Evolutionary conservation across 1,140 invertebrate genomes (phyloP).

Genomic region (Cotesia glomerata): DNA sequence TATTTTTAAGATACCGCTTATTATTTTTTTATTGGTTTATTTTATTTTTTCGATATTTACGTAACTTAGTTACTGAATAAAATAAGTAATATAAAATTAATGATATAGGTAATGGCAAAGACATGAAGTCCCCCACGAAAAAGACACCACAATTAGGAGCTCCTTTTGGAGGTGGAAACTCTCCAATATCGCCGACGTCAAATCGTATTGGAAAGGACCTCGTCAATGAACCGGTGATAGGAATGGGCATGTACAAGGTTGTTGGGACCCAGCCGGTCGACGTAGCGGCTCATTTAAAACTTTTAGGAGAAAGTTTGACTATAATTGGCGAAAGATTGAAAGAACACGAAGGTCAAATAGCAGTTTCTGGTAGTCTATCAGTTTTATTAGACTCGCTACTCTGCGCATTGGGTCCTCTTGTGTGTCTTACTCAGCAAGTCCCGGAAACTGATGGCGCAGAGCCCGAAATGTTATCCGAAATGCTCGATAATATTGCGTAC

Average conservation of each 20-base stretch:
- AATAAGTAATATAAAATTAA: constrained; percentile 1
- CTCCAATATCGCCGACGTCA: constrained; percentile 61
- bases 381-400: constrained; percentile 93
- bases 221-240: constrained; percentile 49
- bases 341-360: constrained; percentile 93
- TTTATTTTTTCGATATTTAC: constrained; percentile 17
- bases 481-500: constrained; percentile 94
- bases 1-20: constrained; percentile 7
- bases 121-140: constrained; percentile 49
- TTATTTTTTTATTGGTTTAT: constrained; percentile 15
- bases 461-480: constrained; percentile 73
- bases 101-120: constrained; percentile 49
- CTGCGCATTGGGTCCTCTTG: constrained; percentile 88
- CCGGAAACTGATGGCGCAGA: constrained; percentile 78
- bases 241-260: constrained; percentile 68
- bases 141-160: constrained; percentile 60
- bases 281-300: constrained; percentile 89
- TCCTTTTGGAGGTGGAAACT: constrained; percentile 58
- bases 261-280: constrained; percentile 85
- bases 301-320: constrained; percentile 90
- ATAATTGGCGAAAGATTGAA: constrained; percentile 92
- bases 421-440: constrained; percentile 86
- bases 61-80: background rate
- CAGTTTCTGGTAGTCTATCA: constrained; percentile 91
- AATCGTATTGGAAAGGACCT: constrained; percentile 53